A percentile compares a stretch with the other conserved stretches of the same genome.
Conservation (phyloP, 2,888 invertebrate genomes). For the Gordius sp. region DNA sequence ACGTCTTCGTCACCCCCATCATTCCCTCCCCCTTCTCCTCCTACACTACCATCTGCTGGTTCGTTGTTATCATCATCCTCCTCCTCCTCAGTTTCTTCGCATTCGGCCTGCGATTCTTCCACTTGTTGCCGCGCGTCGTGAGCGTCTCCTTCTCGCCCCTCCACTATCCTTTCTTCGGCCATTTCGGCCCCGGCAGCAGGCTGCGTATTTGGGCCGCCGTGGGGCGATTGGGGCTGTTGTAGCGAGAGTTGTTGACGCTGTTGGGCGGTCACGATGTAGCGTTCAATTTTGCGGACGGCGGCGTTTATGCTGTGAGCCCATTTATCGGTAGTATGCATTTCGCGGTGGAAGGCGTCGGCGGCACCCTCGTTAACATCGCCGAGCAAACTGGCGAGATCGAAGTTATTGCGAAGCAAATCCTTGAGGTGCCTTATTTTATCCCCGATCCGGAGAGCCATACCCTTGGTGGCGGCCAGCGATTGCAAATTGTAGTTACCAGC, state of each 20-base stretch:
- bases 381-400: neutral
- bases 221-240: too few species aligned
- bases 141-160: neutral
- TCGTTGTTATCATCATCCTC: slow-evolving; percentile 17
- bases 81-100: slow-evolving; percentile 16
- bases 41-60: too few species aligned
- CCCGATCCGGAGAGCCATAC: slow-evolving; percentile 1
- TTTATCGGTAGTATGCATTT: slow-evolving; percentile 7
- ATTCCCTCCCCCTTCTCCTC: slow-evolving; percentile 16
- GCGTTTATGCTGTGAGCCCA: slow-evolving; percentile 11
- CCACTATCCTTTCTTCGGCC: slow-evolving; percentile 8
- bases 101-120: slow-evolving; percentile 9
- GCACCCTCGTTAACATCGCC: neutral
- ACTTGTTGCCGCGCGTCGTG: neutral
- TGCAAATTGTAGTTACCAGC: neutral
- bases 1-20: slow-evolving; percentile 1
- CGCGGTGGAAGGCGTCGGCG: neutral
- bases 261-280: too few species aligned
- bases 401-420: slow-evolving; percentile 8
- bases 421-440: slow-evolving; percentile 8
- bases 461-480: neutral
- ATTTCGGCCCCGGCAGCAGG: too few species aligned
- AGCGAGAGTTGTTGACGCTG: too few species aligned
- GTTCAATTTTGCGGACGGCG: slow-evolving; percentile 1
- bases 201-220: too few species aligned